Base-by-base conservation (phyloP, 1,140 invertebrate genomes). In the Hestina assimilis region DNA sequence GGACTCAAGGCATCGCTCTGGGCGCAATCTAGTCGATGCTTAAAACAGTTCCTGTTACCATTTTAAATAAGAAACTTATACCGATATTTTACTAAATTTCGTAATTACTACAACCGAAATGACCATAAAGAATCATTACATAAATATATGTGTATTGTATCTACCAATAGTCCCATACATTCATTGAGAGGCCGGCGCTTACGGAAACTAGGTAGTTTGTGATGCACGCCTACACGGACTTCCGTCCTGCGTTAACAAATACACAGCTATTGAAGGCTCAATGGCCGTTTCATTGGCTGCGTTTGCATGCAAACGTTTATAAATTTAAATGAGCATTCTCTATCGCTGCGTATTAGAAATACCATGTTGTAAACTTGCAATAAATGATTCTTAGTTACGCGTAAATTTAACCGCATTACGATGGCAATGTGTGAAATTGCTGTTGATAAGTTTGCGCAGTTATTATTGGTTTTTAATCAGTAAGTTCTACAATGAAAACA, bases 241-340 rank as follows among this genome's bases (percentile, higher is more conserved):
- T 79, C 73, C 76, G 69, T 63, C 61, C 73, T 69, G 72, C 46
- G 55, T 43, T 45, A 75, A 75, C 76, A 75, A 79, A 76, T 75
- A 75, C 63, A 71, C 28, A 62, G 45, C 59, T 59, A 41, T 29
- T 52, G 58, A 45, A 62, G 57, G 59, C 63, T 64, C 66, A 69
- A 75, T 74, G 67, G 67, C 53, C 63, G 66, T 68, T 75, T 69
- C 72, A 71, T 68, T 70, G 59, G 47, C 69, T 40, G 55, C 66
- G 69, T 26, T 57, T 57, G 48, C 29, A 57, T 57, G 45, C 45
- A 42, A 52, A 11, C 45, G 42, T 59, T 72, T 79, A 75, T 72
- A 73, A 62, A 78, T 75, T 75, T 67, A 78, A 75, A 78, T 73
- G 68, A 67, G 61, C 38, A 23, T 51, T 57, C 43, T 40, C 19